Base-by-base conservation (phyloP, 1,140 invertebrate species). In the Trichogramma pretiosum region DNA sequence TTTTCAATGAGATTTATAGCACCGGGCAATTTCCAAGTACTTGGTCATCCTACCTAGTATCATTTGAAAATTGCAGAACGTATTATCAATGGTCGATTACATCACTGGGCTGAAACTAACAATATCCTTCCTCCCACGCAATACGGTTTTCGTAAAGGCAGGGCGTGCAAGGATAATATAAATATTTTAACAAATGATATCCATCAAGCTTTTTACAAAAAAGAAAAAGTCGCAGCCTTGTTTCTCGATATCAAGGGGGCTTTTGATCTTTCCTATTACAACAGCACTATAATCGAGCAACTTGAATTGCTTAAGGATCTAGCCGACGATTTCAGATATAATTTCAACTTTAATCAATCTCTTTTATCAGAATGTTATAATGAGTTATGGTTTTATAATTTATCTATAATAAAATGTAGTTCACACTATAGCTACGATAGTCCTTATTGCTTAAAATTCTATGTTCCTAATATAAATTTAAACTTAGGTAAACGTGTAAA, bases 181-280 rank as follows among this genome's bases (percentile, higher is more conserved):
- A 8, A 7, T 11, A 35, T 30, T 21, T 21, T 54, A 4, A 37
- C 14, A 0, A 32, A 33, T 11, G 23, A 38, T 4, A 50, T 50
- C 23, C 26, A 30, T 13, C 8, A 30, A 30, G 26, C 26, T 13
- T 30, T 30, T 13, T 30, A 30, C 26, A 13, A 30, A 30, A 30
- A 13, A 13, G 13, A 30, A 30, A 30, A 30, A 7, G 7, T 30
- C 7, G 26, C 13, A 7, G 26, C 26, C 7, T 7, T 30, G 13
- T 30, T 30, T 30, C 13, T 30, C 8, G 26, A 30, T 30, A 46
- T 49, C 2, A 50, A 53, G 23, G 38, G 52, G 7, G 48, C 52
- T 32, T 50, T 38, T 19, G 38, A 46, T n/a, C n/a, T n/a, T n/a
- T n/a, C n/a, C n/a, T n/a, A n/a, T n/a, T n/a, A n/a, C n/a, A n/a